phyloP scores from a whole-genome alignment of 2,888 invertebrate genomes.

The Leuctra nigra region DNA sequence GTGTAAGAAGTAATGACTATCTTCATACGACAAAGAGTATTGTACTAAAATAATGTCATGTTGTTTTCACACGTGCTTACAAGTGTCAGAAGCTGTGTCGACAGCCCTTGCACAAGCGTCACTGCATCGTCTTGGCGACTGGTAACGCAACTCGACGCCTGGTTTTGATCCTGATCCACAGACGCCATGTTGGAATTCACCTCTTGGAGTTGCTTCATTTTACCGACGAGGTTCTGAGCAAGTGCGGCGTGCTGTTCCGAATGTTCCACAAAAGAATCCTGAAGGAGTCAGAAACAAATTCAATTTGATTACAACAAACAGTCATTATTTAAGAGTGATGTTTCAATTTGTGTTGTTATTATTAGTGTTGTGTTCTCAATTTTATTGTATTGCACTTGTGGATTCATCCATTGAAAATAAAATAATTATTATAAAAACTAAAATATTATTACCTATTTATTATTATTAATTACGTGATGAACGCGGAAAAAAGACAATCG shows the following conservation, averaged over 20 bases:
- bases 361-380: too few relatives aligned
- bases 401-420: too few relatives aligned
- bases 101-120: conserved; percentile 38
- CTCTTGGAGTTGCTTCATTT: conserved; percentile 41
- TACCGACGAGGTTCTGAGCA: conserved; percentile 39
- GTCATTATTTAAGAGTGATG: too few relatives aligned
- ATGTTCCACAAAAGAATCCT: conserved; percentile 37
- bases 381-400: too few relatives aligned
- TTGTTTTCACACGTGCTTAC: conserved; percentile 32
- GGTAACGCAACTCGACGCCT: not conserved
- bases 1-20: too few relatives aligned
- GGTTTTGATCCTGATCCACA: conserved; percentile 7
- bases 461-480: too few relatives aligned
- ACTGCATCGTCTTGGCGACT: conserved; percentile 32
- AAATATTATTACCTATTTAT: too few relatives aligned
- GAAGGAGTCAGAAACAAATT: conserved; percentile 17
- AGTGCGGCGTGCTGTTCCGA: conserved; percentile 40
- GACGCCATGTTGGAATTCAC: conserved; percentile 27
- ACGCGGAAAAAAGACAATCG: too few relatives aligned
- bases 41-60: not conserved
- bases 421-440: too few relatives aligned
- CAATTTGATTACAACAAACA: too few relatives aligned
- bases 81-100: conserved; percentile 39
- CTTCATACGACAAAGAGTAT: too few relatives aligned
- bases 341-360: too few relatives aligned